These are phyloP conservation scores for Pycnonotus jocosus DNA, from an alignment of 2,113 vertebrate species.

Conservation along the genomic window DNA sequence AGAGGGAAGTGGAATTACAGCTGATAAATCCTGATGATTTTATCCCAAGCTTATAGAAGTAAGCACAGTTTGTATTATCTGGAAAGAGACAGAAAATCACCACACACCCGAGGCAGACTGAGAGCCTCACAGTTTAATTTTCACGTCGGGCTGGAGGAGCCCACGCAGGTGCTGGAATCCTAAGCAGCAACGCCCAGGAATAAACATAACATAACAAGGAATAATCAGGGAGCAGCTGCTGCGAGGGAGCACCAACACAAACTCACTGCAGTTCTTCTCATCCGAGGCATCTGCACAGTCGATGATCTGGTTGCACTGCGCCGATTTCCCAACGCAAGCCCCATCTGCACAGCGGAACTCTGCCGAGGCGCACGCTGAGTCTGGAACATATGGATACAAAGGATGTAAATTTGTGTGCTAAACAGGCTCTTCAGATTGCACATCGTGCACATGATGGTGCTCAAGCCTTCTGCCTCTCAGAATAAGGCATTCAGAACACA, in stretches of 20 bases:
- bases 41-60: constrained; percentile 94
- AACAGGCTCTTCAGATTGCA: neutral
- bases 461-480: neutral
- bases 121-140: neutral
- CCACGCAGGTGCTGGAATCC: neutral
- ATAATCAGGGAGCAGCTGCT: constrained; percentile 27
- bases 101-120: neutral
- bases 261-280: constrained; percentile 94
- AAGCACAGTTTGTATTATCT: constrained; percentile 88
- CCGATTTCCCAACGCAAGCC: constrained; percentile 83
- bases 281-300: constrained; percentile 94
- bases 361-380: constrained; percentile 80
- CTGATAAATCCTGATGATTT: constrained; percentile 89
- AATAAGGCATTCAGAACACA: neutral
- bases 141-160: neutral
- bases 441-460: neutral
- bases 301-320: constrained; percentile 92
- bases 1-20: constrained; percentile 95
- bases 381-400: constrained; percentile 51
- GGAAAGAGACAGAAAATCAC: constrained; percentile 39
- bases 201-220: neutral
- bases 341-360: constrained; percentile 91
- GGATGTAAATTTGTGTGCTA: neutral
- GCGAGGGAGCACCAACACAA: neutral
- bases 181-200: neutral